Percentiles rank a stretch among this genome's conserved stretches.
Conservation (phyloP, 2,888 invertebrate genomes). For the Odontothrips loti region DNA sequence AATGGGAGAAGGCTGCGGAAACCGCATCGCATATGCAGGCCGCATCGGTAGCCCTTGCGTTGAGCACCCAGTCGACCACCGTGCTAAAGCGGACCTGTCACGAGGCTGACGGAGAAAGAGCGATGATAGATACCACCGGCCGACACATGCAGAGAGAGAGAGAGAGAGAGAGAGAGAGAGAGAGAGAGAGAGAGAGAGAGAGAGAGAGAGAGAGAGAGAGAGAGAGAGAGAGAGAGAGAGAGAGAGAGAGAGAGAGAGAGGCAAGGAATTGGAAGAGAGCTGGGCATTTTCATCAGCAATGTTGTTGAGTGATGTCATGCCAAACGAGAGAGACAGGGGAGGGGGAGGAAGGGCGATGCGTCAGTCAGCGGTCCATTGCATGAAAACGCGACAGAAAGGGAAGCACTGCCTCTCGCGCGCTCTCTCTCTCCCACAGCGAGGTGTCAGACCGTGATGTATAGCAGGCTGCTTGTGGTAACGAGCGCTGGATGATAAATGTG, state of each 20-base stretch:
- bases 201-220: neutral
- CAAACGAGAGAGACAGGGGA: neutral
- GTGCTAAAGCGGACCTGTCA: too few species aligned
- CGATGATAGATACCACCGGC: neutral
- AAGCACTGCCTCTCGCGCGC: neutral
- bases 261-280: neutral
- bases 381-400: conserved; percentile 6
- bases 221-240: neutral
- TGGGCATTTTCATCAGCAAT: conserved; percentile 13
- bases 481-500: conserved; percentile 20
- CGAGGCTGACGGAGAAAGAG: neutral
- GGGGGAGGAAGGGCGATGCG: neutral
- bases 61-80: too few species aligned
- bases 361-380: conserved; percentile 5
- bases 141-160: neutral
- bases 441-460: conserved; percentile 20
- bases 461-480: conserved; percentile 23
- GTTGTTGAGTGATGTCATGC: conserved; percentile 18
- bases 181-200: neutral
- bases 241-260: neutral
- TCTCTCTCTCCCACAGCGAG: neutral
- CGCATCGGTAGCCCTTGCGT: too few species aligned
- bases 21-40: too few species aligned
- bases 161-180: neutral
- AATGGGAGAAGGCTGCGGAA: too few species aligned